Base-by-base conservation (phyloP, 64 coral and sea anemone species). In the Montipora capricornis region DNA sequence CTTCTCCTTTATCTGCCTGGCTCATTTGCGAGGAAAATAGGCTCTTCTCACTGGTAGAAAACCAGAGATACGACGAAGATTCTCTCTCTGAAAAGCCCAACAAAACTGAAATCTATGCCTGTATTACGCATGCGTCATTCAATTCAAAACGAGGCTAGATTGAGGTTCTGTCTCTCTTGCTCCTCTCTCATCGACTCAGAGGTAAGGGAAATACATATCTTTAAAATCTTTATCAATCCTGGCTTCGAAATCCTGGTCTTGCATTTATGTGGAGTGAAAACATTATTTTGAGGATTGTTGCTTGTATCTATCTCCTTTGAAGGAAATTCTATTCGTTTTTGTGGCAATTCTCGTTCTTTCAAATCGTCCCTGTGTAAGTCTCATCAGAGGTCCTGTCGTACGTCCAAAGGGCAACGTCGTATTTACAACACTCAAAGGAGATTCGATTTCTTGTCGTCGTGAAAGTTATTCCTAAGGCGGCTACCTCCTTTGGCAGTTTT, bases 1-100 rank as follows among this genome's bases (percentile, higher is more conserved):
- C 98, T 17, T 96, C 98, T 75, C 89, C 84, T 68, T 94, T 98
- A 7, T 98, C 97, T 73, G 77, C 37, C 49, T 92, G 91, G 91
- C 90, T 99, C 98, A 99, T 99, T 82, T 87, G 82, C 11, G 67
- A 68, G 53, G 75, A 77, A 71, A 45, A 82, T 22, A 89, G 37
- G 29, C 14, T 60, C 55, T 88, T 61, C 13, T 29, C 44, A 4
- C 1, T 1, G n/a, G 53, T 71, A 73, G 11, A 87, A 92, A 48
- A 74, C 20, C 57, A 80, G 46, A 87, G n/a, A 76, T 68, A n/a
- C 0, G 11, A 64, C 46, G 16, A 46, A 8, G n/a, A 55, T 69
- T 83, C 14, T 22, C 15, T 53, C 49, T 44, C 49, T 81, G 11
- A 57, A 57, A 8, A 57, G 53, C 11, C 53, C 11, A 37, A 37